Evolutionary conservation across 2,888 invertebrate genomes (phyloP).

Genomic region (Rutpela maculata): DNA sequence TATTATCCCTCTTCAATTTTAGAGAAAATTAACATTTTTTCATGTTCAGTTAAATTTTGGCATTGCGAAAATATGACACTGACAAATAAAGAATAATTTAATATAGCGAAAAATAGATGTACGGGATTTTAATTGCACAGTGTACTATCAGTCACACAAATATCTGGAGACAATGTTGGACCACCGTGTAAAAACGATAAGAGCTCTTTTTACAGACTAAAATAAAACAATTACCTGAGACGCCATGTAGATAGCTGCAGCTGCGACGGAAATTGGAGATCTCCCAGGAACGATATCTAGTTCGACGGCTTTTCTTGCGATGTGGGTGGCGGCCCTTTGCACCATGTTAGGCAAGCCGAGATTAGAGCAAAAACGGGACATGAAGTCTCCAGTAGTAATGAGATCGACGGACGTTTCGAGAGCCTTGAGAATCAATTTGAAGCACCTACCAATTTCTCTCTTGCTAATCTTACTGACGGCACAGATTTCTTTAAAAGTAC

Average conservation of each 20-base stretch:
- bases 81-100: too few species aligned
- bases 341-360: conserved; percentile 92
- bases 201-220: too few species aligned
- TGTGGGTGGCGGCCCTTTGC: conserved; percentile 95
- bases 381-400: conserved; percentile 99
- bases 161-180: too few species aligned
- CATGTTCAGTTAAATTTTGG: too few species aligned
- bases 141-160: too few species aligned
- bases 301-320: conserved; percentile 97
- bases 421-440: conserved; percentile 96
- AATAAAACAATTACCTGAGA: conserved; percentile 79
- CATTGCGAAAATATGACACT: too few species aligned
- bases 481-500: conserved; percentile 99
- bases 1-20: too few species aligned
- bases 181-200: too few species aligned
- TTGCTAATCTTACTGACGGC: conserved; percentile 99
- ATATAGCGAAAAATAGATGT: too few species aligned
- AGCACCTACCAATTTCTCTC: conserved; percentile 98
- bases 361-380: conserved; percentile 99
- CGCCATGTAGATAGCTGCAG: conserved; percentile 99
- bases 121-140: too few species aligned
- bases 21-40: too few species aligned
- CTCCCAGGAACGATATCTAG: conserved; percentile 97
- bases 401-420: conserved; percentile 97
- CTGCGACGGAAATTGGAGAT: conserved; percentile 98